Evolutionary conservation across 1,140 invertebrate genomes (phyloP).

Genomic region (Oryzaephilus surinamensis): DNA sequence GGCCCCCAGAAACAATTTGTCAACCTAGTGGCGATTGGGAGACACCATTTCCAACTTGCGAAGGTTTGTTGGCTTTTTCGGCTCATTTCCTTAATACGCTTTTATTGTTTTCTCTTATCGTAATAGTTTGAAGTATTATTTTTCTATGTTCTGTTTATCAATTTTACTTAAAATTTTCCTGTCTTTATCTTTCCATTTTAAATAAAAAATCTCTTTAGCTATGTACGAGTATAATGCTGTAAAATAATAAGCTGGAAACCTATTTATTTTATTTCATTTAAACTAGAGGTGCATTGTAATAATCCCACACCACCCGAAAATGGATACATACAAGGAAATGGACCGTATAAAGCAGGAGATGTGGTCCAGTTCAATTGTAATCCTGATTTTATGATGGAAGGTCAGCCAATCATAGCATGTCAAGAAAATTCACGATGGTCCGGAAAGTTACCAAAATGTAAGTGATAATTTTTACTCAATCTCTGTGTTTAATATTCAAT

Average conservation of each 20-base stretch:
- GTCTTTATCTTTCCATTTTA: too few relatives aligned
- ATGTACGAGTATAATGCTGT: too few relatives aligned
- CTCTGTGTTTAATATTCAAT: too few relatives aligned
- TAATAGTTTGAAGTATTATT: too few relatives aligned
- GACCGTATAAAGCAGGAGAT: constrained; percentile 68
- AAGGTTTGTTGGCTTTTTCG: constrained; percentile 45
- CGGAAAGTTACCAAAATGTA: constrained; percentile 69
- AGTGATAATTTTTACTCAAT: constrained; percentile 38
- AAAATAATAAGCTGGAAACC: too few relatives aligned
- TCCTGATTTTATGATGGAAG: constrained; percentile 79
- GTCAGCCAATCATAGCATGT: constrained; percentile 72
- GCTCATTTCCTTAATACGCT: too few relatives aligned
- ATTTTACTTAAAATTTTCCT: too few relatives aligned
- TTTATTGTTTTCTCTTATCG: too few relatives aligned
- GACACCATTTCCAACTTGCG: constrained; percentile 57
- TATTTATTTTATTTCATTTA: background rate
- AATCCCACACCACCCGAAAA: constrained; percentile 59
- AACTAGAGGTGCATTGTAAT: constrained; percentile 62
- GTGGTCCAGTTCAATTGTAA: constrained; percentile 78
- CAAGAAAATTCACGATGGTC: constrained; percentile 84
- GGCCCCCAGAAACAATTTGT: constrained; percentile 63
- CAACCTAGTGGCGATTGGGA: constrained; percentile 71
- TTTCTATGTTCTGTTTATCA: too few relatives aligned
- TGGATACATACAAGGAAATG: constrained; percentile 61
- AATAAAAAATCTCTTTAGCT: too few relatives aligned